A percentile compares a stretch with the other conserved stretches of the same genome.
Conservation (phyloP, 1,140 invertebrate genomes). For the Helicoverpa zea region DNA sequence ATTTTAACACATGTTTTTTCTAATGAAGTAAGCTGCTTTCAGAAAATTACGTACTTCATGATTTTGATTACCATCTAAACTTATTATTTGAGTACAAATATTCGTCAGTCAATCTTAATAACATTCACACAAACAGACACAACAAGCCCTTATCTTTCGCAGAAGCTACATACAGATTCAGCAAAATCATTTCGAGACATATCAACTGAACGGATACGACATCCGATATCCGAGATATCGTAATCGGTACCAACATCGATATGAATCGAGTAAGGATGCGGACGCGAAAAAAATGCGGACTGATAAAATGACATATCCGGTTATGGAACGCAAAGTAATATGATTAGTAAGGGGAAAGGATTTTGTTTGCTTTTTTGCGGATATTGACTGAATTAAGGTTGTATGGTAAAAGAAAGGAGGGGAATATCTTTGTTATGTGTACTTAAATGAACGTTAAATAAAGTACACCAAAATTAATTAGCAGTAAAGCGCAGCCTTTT, state of each 20-base stretch:
- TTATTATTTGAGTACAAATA: background rate
- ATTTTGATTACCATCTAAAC: background rate
- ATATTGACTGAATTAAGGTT: background rate
- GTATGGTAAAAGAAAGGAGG: background rate
- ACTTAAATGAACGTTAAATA: no score
- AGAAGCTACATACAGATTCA: conserved; percentile 5
- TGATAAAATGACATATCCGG: conserved; percentile 51
- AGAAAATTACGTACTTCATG: no score
- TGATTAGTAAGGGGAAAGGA: conserved; percentile 14
- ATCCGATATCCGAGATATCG: conserved; percentile 53
- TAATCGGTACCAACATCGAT: conserved; percentile 46
- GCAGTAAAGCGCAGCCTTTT: background rate
- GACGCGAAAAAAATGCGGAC: conserved; percentile 46
- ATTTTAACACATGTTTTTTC: background rate
- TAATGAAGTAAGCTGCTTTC: no score
- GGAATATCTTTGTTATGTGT: no score
- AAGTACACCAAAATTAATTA: background rate
- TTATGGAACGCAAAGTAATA: conserved; percentile 24
- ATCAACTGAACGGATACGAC: conserved; percentile 60
- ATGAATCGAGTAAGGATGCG: conserved; percentile 41
- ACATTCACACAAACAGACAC: conserved; percentile 1
- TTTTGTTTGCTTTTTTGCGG: background rate
- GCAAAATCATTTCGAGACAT: background rate
- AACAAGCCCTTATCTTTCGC: conserved; percentile 1
- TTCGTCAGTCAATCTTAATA: background rate